Conservation (phyloP, 2,113 vertebrate genomes). For the Madoqua kirkii region DNA sequence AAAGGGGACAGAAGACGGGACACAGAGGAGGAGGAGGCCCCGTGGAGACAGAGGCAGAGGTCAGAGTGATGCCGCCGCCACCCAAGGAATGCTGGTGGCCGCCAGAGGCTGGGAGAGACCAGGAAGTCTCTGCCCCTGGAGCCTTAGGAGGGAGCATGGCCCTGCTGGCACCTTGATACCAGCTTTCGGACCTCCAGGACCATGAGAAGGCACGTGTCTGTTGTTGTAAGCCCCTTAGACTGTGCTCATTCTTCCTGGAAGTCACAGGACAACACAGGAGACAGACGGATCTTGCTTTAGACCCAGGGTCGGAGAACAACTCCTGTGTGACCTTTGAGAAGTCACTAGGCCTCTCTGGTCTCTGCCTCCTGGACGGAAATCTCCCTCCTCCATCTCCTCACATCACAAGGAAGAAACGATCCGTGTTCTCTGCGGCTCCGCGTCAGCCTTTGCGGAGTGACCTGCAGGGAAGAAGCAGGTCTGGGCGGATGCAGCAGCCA, state of each 20-base stretch:
- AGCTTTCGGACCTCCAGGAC: not conserved
- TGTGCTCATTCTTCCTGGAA: accelerated
- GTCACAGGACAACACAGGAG: not conserved
- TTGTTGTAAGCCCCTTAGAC: accelerated
- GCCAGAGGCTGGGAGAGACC: accelerated
- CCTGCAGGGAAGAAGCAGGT: accelerated
- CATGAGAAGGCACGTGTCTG: accelerated
- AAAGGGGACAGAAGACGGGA: too few species aligned
- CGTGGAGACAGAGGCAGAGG: not conserved
- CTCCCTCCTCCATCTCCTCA: not conserved
- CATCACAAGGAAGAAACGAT: accelerated
- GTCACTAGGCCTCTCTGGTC: not conserved
- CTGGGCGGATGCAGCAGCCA: accelerated
- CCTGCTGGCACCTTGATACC: not conserved
- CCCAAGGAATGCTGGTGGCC: accelerated
- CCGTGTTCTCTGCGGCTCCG: accelerated
- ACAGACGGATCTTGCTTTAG: accelerated
- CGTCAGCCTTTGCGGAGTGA: accelerated
- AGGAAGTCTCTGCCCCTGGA: accelerated
- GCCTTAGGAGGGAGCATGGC: not conserved
- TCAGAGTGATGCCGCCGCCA: accelerated
- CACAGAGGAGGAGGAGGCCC: accelerated
- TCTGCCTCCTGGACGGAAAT: not conserved
- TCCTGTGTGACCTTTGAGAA: not conserved
- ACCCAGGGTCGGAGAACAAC: accelerated